Percentiles rank a stretch among this genome's conserved stretches.
These are phyloP conservation scores for Lasaia peninsularis DNA, from an alignment of 1,140 invertebrate genomes.

Conservation along the genomic window DNA sequence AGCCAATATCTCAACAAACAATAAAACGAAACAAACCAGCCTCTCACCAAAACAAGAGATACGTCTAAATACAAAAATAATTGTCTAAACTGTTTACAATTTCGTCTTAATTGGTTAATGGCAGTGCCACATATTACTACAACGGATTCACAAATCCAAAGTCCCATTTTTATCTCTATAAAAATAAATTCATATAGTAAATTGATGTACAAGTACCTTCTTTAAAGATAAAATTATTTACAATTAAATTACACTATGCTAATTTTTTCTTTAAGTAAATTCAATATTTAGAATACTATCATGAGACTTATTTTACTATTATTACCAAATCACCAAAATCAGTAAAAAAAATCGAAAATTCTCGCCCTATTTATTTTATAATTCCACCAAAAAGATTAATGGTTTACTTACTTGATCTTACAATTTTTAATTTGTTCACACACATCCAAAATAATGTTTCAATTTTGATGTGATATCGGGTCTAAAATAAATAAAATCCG, in stretches of 20 bases:
- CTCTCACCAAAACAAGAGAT: conserved; percentile 6
- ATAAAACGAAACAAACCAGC: conserved; percentile 8
- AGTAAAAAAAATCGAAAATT: too few relatives aligned
- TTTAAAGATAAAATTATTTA: neutral
- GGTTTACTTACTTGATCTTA: too few relatives aligned
- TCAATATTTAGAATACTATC: conserved; percentile 4
- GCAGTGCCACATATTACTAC: neutral
- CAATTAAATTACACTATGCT: conserved; percentile 1
- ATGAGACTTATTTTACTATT: too few relatives aligned
- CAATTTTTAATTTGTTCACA: too few relatives aligned
- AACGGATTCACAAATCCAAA: neutral
- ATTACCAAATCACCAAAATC: too few relatives aligned
- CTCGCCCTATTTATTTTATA: too few relatives aligned
- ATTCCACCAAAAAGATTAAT: too few relatives aligned
- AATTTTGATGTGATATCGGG: too few relatives aligned
- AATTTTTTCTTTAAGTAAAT: neutral
- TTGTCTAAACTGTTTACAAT: conserved; percentile 7
- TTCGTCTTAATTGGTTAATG: neutral
- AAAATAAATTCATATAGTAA: conserved; percentile 9
- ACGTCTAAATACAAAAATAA: conserved; percentile 7
- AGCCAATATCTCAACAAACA: conserved; percentile 36
- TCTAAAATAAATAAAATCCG: too few relatives aligned
- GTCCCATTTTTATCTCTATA: neutral
- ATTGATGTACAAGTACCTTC: neutral
- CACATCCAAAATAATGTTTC: too few relatives aligned